Base-by-base conservation (phyloP, 2,888 invertebrate species). In the Caenorhabditis virilis region DNA sequence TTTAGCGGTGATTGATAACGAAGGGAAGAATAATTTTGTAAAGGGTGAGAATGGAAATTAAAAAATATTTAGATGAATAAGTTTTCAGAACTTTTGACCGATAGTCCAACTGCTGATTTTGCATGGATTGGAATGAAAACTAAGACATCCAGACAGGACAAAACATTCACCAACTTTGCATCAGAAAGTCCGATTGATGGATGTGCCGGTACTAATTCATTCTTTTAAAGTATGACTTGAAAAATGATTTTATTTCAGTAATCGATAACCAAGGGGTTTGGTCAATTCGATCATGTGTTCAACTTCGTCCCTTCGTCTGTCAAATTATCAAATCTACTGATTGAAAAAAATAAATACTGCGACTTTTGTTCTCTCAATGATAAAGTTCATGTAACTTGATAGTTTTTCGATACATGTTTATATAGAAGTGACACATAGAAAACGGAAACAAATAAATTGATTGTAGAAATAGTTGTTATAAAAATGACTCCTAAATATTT, bases 91-190 rank as follows among this genome's bases (percentile, higher is more conserved):
- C 20, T 49, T 68, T 48, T 72, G 11, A 62, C 52, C 26, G 49
- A 57, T 16, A 67, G 56, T 33, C 56, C 49, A 15, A 68, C 67
- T 2, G 22, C 64, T 9, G 69, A 72, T 26, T 68, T 62, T 36
- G 71, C 62, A 11, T 76, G 76, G 76, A 75, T 76, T 49, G 76
- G 76, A 33, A 68, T 76, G 69, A 76, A 72, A 45, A 75, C 74
- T 22, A 73, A 69, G 27, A 64, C 69, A 2, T 56, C 69, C n/a
- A 58, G 64, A 13, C 56, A 64, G 23, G 36, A 54, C 1, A 46
- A 56, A 0, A 57, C 58, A n/a, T 72, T 66, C 63, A 64, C 65
- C 20, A 72, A 72, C 35, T 72, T 72, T 42, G 67, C 61, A 22
- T 62, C 64, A 2, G 65, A 69, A 27, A 64, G 52, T 20, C 68